Percentiles rank a stretch among this genome's conserved stretches.
Conservation (phyloP, 2,113 vertebrate genomes). For the Labeo catla region DNA sequence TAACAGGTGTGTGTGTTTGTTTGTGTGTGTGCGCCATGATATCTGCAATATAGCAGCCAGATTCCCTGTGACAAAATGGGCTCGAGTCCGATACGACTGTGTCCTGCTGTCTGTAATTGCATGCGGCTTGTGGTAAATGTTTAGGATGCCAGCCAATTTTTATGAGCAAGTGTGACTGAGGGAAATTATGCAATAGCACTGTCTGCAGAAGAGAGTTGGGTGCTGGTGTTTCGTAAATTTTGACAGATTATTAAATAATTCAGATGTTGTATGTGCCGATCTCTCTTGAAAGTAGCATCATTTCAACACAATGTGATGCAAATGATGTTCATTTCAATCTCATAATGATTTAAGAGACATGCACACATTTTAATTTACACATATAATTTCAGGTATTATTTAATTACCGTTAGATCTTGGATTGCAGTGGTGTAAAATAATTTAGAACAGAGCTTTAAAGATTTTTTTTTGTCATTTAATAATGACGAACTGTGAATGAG, state of each 20-base stretch:
- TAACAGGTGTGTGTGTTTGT: slow-evolving; percentile 40
- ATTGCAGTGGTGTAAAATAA: neutral
- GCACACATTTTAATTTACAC: neutral
- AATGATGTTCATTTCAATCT: neutral
- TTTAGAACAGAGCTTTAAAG: neutral
- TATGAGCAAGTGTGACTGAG: slow-evolving; percentile 12
- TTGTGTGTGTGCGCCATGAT: slow-evolving; percentile 5
- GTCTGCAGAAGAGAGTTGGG: slow-evolving; percentile 11
- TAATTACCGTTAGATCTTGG: neutral
- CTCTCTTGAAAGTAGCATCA: neutral
- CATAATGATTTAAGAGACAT: neutral
- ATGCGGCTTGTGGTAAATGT: slow-evolving; percentile 35
- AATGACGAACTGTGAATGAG: neutral
- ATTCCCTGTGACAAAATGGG: slow-evolving; percentile 22
- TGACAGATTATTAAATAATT: slow-evolving; percentile 24
- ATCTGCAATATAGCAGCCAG: slow-evolving; percentile 32
- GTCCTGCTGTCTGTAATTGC: slow-evolving; percentile 37
- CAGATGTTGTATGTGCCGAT: neutral
- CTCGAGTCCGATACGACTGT: slow-evolving; percentile 36
- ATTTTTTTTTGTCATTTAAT: slow-evolving; percentile 1
- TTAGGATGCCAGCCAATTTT: slow-evolving; percentile 33
- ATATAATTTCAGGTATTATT: neutral
- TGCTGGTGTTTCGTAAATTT: neutral
- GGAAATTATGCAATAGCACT: slow-evolving; percentile 41
- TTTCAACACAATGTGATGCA: neutral